Percentiles rank a stretch among this genome's conserved stretches.
Evolutionary conservation across 1,140 invertebrate genomes (phyloP).

Genomic region (Nixonia krombeini): DNA sequence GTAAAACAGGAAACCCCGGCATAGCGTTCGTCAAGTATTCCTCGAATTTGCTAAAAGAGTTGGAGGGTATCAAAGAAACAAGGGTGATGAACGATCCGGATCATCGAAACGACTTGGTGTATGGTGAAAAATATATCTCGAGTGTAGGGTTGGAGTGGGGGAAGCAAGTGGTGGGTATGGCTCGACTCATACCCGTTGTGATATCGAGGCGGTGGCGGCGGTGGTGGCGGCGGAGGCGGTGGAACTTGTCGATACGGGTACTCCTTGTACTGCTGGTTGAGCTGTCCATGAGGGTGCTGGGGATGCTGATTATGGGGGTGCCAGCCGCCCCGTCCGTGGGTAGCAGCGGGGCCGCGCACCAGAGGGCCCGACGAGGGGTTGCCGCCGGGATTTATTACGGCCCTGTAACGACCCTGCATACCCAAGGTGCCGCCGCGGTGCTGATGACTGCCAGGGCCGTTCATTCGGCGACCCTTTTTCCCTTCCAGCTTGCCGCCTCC

Average conservation of each 20-base stretch:
- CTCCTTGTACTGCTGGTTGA: conserved; percentile 65
- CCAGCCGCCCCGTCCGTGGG: conserved; percentile 54
- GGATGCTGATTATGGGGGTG: conserved; percentile 60
- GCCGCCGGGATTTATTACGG: conserved; percentile 43
- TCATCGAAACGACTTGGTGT: no score
- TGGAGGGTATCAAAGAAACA: no score
- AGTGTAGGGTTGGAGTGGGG: no score
- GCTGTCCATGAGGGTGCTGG: conserved; percentile 54
- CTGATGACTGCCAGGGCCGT: conserved; percentile 64
- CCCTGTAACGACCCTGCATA: conserved; percentile 63
- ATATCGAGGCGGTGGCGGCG: conserved; percentile 52
- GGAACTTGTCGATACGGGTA: conserved; percentile 66
- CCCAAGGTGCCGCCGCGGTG: conserved; percentile 58
- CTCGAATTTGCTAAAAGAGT: no score
- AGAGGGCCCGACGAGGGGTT: conserved; percentile 50
- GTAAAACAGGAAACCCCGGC: no score
- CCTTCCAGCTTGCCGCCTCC: conserved; percentile 14
- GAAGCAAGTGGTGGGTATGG: conserved; percentile 25
- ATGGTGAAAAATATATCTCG: no score
- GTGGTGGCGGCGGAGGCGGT: conserved; percentile 46
- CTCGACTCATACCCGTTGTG: conserved; percentile 65
- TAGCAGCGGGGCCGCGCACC: conserved; percentile 40
- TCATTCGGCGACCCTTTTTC: conserved; percentile 51
- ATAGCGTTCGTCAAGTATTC: no score
- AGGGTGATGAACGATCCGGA: no score